Conservation (phyloP, 2,113 vertebrate species). For the Capreolus pygargus region DNA sequence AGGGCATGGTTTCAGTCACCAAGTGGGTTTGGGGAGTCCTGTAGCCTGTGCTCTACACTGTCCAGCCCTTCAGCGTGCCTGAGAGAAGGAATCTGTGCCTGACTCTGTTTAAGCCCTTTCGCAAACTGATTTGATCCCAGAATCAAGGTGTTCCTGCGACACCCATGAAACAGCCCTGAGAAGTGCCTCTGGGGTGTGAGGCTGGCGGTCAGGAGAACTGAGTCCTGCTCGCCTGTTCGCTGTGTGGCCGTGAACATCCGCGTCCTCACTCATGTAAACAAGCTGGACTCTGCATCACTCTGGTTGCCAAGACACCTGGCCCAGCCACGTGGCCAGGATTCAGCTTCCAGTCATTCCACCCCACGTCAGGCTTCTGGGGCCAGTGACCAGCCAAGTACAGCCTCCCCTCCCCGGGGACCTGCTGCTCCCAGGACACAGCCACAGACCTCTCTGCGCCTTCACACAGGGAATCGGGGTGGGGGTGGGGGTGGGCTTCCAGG, state of each 20-base stretch:
- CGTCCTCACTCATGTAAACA: background rate
- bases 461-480: too few species aligned
- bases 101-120: background rate
- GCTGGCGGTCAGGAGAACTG: background rate
- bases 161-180: background rate
- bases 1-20: background rate
- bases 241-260: background rate
- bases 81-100: background rate
- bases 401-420: background rate
- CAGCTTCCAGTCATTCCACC: background rate
- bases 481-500: background rate
- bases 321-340: accelerated
- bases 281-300: too few species aligned
- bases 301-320: background rate
- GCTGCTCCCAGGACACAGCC: background rate
- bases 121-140: background rate
- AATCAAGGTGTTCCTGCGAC: background rate
- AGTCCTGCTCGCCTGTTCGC: background rate
- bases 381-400: too few species aligned
- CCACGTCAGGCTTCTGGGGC: background rate
- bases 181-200: background rate
- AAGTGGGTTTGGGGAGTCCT: background rate
- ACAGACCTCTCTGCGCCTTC: background rate
- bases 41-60: too few species aligned
- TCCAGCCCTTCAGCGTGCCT: accelerated